Percentiles rank a stretch among this genome's conserved stretches.
Conservation (phyloP, 2,797 vertebrate genomes). For the Mormyrops boulengeri region DNA sequence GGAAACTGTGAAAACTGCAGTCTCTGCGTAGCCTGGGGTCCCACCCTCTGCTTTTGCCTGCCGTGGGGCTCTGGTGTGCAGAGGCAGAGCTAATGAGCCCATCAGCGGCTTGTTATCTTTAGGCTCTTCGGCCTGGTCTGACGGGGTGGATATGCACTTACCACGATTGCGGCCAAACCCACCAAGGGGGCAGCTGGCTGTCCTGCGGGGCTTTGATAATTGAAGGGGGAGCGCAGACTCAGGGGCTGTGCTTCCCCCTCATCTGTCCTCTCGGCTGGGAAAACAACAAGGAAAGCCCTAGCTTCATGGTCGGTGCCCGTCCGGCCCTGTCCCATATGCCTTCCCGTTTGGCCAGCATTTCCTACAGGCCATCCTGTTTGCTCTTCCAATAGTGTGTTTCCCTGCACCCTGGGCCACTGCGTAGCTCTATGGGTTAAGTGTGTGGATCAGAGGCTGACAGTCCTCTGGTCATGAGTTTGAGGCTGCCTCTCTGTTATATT, state of each 20-base stretch:
- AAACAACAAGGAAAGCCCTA: background rate
- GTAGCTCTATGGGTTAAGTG: background rate
- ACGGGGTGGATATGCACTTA: background rate
- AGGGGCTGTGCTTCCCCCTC: background rate
- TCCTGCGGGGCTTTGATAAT: background rate
- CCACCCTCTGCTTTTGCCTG: background rate
- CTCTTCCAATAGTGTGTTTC: background rate
- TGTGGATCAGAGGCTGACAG: background rate
- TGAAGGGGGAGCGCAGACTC: background rate
- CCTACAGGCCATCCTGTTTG: background rate
- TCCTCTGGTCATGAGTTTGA: background rate
- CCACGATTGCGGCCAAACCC: background rate
- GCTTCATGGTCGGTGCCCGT: background rate
- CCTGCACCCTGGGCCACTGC: background rate
- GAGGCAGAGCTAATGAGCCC: constrained; percentile 19
- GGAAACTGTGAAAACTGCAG: background rate
- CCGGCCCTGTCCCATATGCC: background rate
- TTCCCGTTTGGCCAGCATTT: background rate
- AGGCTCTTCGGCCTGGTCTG: background rate
- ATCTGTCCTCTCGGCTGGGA: background rate
- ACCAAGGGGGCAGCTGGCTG: background rate
- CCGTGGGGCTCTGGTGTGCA: constrained; percentile 1
- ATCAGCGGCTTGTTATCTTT: constrained; percentile 15
- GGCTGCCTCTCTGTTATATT: background rate
- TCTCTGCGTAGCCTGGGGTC: background rate